Percentiles rank a stretch among this genome's conserved stretches.
These are phyloP conservation scores for Serranus cabrilla DNA, from an alignment of 2,797 vertebrate genomes.

Conservation along the genomic window DNA sequence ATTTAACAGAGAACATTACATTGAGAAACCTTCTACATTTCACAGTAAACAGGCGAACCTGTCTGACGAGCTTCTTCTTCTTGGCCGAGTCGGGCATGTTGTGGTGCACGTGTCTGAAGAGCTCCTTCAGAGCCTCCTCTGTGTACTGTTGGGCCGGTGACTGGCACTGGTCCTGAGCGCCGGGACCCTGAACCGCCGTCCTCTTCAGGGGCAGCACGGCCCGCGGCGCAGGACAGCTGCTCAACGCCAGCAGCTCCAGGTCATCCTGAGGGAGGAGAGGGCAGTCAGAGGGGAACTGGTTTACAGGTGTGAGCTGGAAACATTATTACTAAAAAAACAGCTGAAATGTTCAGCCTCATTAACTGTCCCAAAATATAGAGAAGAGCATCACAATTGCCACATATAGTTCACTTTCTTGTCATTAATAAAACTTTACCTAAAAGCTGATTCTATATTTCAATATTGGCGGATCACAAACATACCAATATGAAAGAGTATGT, in stretches of 20 bases:
- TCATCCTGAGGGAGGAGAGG: slow-evolving; percentile 87
- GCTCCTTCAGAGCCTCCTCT: slow-evolving; percentile 92
- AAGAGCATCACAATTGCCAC: too few relatives aligned
- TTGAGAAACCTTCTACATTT: too few relatives aligned
- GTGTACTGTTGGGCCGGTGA: slow-evolving; percentile 91
- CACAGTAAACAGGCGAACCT: slow-evolving; percentile 80
- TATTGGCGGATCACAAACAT: too few relatives aligned
- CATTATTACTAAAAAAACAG: too few relatives aligned
- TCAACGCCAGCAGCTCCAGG: slow-evolving; percentile 86
- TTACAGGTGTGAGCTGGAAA: too few relatives aligned
- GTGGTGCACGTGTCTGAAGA: slow-evolving; percentile 93
- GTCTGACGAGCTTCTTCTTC: slow-evolving; percentile 96
- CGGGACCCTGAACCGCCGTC: slow-evolving; percentile 41
- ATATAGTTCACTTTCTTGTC: too few relatives aligned
- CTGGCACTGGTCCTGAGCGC: slow-evolving; percentile 82
- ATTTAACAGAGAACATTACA: too few relatives aligned
- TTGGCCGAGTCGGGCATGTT: slow-evolving; percentile 97
- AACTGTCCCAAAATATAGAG: too few relatives aligned
- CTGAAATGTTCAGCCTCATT: too few relatives aligned
- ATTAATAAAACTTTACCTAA: too few relatives aligned
- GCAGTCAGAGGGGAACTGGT: neutral
- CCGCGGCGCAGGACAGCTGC: slow-evolving; percentile 44
- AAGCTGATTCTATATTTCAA: too few relatives aligned
- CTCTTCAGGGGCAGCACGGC: slow-evolving; percentile 70
- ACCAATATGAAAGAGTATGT: too few relatives aligned